Evolutionary conservation across 2,113 vertebrate species (phyloP).

Genomic region (Phoenicopterus ruber): DNA sequence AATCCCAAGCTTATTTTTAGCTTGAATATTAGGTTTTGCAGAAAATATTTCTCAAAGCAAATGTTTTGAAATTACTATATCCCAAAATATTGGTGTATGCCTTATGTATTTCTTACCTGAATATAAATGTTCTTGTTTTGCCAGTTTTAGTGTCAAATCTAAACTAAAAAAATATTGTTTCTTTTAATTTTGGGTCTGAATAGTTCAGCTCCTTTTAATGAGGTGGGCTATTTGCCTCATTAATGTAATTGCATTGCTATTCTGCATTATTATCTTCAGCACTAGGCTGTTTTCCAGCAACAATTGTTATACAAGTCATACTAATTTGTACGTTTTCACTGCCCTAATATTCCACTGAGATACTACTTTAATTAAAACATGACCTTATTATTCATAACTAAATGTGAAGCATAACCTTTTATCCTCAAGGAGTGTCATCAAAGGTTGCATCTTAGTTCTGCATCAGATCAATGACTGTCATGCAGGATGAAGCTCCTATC

Average conservation of each 20-base stretch:
- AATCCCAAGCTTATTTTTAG: neutral
- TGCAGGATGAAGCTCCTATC: constrained; percentile 62
- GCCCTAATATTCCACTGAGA: constrained; percentile 62
- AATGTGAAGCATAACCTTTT: constrained; percentile 75
- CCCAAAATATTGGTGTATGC: neutral
- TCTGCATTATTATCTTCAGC: constrained; percentile 36
- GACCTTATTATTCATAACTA: constrained; percentile 77
- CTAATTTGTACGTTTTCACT: constrained; percentile 73
- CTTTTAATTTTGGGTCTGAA: neutral
- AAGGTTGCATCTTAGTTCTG: constrained; percentile 69
- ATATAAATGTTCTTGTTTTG: neutral
- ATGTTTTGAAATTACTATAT: neutral
- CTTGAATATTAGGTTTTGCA: neutral
- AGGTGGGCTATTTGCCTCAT: constrained; percentile 51
- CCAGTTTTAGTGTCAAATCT: neutral
- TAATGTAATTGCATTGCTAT: constrained; percentile 55
- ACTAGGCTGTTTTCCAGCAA: constrained; percentile 62
- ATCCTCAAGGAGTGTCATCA: constrained; percentile 71
- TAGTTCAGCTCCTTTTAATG: constrained; percentile 50
- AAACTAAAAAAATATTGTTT: neutral
- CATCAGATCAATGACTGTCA: constrained; percentile 73
- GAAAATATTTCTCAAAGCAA: neutral
- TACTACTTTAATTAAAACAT: constrained; percentile 75
- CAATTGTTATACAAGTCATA: constrained; percentile 64
- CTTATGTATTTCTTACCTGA: neutral